These are phyloP conservation scores for Seladonia tumulorum DNA, from an alignment of 2,888 invertebrate genomes.

Conservation along the genomic window DNA sequence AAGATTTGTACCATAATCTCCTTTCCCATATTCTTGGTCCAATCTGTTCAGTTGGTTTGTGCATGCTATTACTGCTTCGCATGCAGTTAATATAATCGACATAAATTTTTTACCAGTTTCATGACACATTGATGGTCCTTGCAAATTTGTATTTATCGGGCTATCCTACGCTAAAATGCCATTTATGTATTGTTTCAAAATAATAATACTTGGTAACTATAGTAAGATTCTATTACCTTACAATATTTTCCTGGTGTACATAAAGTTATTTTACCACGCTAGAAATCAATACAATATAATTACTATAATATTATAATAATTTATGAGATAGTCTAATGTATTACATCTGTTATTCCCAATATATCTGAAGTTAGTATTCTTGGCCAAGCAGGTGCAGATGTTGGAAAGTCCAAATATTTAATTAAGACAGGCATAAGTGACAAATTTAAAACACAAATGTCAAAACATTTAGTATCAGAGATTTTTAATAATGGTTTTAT, in stretches of 20 bases:
- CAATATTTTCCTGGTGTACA: conserved; percentile 12
- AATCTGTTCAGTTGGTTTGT: conserved; percentile 88
- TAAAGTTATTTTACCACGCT: conserved; percentile 24
- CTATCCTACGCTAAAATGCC: conserved; percentile 16
- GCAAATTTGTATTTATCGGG: conserved; percentile 25
- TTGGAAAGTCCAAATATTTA: conserved; percentile 86
- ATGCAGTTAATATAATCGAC: conserved; percentile 82
- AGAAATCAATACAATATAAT: conserved; percentile 11
- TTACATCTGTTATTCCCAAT: conserved; percentile 49
- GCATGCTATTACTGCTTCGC: conserved; percentile 86
- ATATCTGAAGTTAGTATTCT: conserved; percentile 73
- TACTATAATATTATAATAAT: not conserved
- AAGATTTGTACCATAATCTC: conserved; percentile 90
- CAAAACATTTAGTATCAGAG: not conserved
- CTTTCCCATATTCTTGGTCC: conserved; percentile 90
- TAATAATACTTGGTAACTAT: conserved; percentile 9
- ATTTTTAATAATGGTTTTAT: not conserved
- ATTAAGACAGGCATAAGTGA: conserved; percentile 85
- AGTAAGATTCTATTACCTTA: conserved; percentile 38
- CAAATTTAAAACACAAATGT: conserved; percentile 86
- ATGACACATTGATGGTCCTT: conserved; percentile 80
- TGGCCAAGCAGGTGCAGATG: conserved; percentile 86
- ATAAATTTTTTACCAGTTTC: conserved; percentile 76
- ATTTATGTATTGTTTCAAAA: not conserved
- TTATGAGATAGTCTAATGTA: not conserved